Conservation (phyloP, 2,888 invertebrate genomes). For the Andrena bicolor region DNA sequence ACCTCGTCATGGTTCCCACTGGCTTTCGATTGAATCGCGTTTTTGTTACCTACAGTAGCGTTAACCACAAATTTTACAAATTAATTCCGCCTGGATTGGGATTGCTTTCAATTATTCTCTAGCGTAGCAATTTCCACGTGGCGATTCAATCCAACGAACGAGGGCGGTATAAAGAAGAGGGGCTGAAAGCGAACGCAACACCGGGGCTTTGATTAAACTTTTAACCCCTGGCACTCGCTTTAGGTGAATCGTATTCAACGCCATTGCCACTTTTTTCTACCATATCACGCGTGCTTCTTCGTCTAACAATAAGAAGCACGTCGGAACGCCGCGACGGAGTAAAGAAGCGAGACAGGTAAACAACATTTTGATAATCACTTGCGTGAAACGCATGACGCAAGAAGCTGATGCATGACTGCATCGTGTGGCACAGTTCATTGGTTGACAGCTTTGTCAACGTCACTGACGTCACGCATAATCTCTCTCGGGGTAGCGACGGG, state of each 20-base stretch:
- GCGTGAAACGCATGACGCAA: conserved; percentile 39
- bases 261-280: too few species aligned
- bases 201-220: conserved; percentile 8
- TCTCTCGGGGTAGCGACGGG: conserved; percentile 54
- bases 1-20: background rate
- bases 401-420: conserved; percentile 61
- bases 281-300: too few species aligned
- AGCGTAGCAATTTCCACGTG: background rate
- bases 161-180: background rate
- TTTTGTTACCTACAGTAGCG: background rate
- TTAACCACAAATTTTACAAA: conserved; percentile 6
- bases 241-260: too few species aligned
- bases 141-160: background rate
- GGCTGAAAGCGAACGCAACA: background rate
- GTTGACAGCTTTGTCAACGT: conserved; percentile 67
- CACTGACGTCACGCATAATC: conserved; percentile 68
- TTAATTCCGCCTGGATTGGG: conserved; percentile 1
- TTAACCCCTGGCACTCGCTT: background rate
- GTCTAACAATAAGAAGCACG: too few species aligned
- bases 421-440: conserved; percentile 51
- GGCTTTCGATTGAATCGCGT: background rate
- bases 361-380: conserved; percentile 47
- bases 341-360: conserved; percentile 26
- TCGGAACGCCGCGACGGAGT: background rate
- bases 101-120: conserved; percentile 2